Percentiles rank a stretch among this genome's conserved stretches.
Evolutionary conservation across 35 echinoderm and acorn worm species (phyloP).

Genomic region (Holothuria glaberrima): DNA sequence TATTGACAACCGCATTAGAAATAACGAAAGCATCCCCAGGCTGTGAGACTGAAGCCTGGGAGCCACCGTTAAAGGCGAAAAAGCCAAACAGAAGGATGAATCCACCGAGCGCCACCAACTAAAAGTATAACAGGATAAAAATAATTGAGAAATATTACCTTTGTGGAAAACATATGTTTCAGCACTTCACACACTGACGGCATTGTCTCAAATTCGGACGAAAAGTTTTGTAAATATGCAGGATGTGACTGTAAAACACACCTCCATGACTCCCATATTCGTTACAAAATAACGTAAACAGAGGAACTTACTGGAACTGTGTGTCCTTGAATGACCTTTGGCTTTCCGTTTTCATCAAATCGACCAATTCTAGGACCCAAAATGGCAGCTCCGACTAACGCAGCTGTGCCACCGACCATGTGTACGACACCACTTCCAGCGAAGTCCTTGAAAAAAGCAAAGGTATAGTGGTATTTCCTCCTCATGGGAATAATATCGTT

Average conservation of each 20-base stretch:
- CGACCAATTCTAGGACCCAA: conserved; percentile 82
- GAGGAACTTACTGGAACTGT: conserved; percentile 75
- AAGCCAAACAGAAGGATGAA: conserved; percentile 97
- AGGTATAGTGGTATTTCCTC: neutral
- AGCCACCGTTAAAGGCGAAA: conserved; percentile 98
- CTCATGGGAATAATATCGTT: no score
- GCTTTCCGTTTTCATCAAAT: conserved; percentile 70
- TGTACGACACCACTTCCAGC: conserved; percentile 91
- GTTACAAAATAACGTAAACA: no score
- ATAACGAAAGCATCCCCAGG: conserved; percentile 75
- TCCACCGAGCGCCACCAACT: conserved; percentile 83
- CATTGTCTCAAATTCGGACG: no score
- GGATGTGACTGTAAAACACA: no score
- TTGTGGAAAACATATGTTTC: no score
- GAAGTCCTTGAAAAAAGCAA: conserved; percentile 69
- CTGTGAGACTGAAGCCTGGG: conserved; percentile 83
- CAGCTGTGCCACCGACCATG: conserved; percentile 87
- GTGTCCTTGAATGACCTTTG: conserved; percentile 64
- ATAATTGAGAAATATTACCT: no score
- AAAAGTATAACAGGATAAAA: no score
- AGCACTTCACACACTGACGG: no score
- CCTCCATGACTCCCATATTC: no score
- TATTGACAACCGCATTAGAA: conserved; percentile 85
- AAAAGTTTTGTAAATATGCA: no score
- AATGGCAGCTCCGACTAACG: conserved; percentile 76